Evolutionary conservation across 2,113 vertebrate genomes (phyloP).

Genomic region (Argyrosomus japonicus): DNA sequence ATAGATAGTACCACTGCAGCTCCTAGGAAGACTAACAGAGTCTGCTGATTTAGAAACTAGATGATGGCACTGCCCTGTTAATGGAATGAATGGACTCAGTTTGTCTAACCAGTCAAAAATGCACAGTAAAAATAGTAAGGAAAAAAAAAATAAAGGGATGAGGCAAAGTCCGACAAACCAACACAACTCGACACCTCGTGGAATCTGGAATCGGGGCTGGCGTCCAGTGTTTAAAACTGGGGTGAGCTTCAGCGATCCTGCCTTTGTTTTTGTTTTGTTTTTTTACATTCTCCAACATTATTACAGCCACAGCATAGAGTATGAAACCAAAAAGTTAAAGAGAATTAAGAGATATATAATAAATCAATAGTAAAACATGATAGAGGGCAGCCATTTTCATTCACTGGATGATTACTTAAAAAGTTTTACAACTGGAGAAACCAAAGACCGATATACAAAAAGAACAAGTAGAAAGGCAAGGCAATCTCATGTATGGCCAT

Average conservation of each 20-base stretch:
- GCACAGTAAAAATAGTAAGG: constrained; percentile 8
- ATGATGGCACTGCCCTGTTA: constrained; percentile 67
- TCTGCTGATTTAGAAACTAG: constrained; percentile 61
- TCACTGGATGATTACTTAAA: constrained; percentile 81
- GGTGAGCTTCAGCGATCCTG: constrained; percentile 54
- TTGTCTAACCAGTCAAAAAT: constrained; percentile 41
- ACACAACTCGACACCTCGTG: constrained; percentile 25
- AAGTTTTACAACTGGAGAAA: constrained; percentile 80
- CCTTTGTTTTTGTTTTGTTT: constrained; percentile 33
- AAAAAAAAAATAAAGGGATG: not conserved
- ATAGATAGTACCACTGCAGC: constrained; percentile 69
- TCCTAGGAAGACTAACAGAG: constrained; percentile 79
- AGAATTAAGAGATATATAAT: constrained; percentile 74
- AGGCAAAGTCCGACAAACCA: constrained; percentile 45
- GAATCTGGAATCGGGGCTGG: constrained; percentile 50
- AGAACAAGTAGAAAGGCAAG: constrained; percentile 89
- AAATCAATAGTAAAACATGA: constrained; percentile 76
- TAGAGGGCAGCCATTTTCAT: constrained; percentile 80
- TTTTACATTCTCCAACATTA: constrained; percentile 62
- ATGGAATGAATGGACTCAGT: constrained; percentile 65
- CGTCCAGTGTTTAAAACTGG: constrained; percentile 71
- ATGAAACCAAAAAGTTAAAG: constrained; percentile 44
- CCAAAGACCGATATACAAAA: constrained; percentile 78
- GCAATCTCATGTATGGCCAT: constrained; percentile 90
- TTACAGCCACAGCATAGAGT: constrained; percentile 57